phyloP scores from a whole-genome alignment of 1,140 invertebrate genomes.

The Drosophila gunungcola region DNA sequence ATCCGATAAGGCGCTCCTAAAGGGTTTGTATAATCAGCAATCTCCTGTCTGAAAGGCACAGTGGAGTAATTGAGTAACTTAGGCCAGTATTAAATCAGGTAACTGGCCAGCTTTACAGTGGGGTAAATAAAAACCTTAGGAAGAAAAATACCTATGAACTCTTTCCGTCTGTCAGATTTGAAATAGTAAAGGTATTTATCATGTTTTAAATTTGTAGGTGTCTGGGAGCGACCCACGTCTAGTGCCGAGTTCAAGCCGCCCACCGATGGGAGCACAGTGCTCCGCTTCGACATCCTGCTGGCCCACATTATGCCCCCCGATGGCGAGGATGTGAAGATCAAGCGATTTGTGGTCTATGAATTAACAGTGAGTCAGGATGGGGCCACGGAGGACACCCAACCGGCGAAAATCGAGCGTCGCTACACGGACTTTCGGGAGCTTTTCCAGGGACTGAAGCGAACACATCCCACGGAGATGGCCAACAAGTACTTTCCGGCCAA shows the following conservation, averaged over 20 bases:
- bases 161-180: too few species aligned
- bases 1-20: conserved; percentile 43
- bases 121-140: too few species aligned
- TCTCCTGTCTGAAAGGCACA: background rate
- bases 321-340: conserved; percentile 86
- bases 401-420: conserved; percentile 89
- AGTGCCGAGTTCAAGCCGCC: conserved; percentile 37
- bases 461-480: conserved; percentile 87
- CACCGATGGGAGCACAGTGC: conserved; percentile 58
- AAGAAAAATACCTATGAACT: too few species aligned
- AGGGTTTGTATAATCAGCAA: conserved; percentile 42
- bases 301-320: conserved; percentile 84
- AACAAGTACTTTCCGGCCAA: conserved; percentile 90
- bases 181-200: too few species aligned
- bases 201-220: conserved; percentile 29
- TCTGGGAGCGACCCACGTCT: conserved; percentile 66
- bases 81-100: too few species aligned
- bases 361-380: conserved; percentile 87
- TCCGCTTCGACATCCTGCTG: conserved; percentile 85
- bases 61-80: background rate
- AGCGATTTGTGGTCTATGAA: conserved; percentile 88
- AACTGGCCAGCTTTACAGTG: too few species aligned
- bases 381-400: conserved; percentile 85
- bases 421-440: conserved; percentile 91
- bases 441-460: conserved; percentile 87